These are phyloP conservation scores for Colletes latitarsis DNA, from an alignment of 1,140 invertebrate genomes.

Conservation along the genomic window DNA sequence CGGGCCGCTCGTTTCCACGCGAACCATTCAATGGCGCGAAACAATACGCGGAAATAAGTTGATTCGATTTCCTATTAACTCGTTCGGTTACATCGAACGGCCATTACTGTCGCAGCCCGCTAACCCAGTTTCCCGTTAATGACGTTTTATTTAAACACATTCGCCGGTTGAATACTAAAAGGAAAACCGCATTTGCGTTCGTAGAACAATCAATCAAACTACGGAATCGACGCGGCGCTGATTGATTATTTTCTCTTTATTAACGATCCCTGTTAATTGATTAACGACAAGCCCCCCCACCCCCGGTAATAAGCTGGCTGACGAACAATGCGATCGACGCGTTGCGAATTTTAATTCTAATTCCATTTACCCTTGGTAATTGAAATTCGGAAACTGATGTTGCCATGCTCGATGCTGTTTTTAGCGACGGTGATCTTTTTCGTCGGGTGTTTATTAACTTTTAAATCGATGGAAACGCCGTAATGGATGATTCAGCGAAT, in stretches of 20 bases:
- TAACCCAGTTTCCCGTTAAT: slow-evolving; percentile 49
- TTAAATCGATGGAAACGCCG: too few species aligned
- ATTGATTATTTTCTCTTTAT: slow-evolving; percentile 50
- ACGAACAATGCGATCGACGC: slow-evolving; percentile 21
- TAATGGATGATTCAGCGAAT: too few species aligned
- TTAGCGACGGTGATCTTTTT: too few species aligned
- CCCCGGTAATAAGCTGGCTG: slow-evolving; percentile 19
- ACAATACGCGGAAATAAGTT: slow-evolving; percentile 48
- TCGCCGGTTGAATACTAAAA: slow-evolving; percentile 27
- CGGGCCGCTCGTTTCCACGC: not conserved
- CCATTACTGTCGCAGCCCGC: slow-evolving; percentile 44
- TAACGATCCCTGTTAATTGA: slow-evolving; percentile 37
- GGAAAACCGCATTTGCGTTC: slow-evolving; percentile 45
- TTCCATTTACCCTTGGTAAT: not conserved
- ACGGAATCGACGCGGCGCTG: slow-evolving; percentile 29
- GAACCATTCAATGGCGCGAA: slow-evolving; percentile 25
- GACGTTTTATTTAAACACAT: slow-evolving; percentile 48
- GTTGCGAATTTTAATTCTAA: slow-evolving; percentile 5
- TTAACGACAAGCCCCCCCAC: slow-evolving; percentile 22
- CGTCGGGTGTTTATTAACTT: too few species aligned
- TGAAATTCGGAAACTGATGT: too few species aligned
- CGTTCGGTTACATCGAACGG: slow-evolving; percentile 48
- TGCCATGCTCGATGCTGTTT: too few species aligned
- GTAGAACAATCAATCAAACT: slow-evolving; percentile 47
- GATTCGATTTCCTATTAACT: slow-evolving; percentile 53